These are phyloP conservation scores for Alentia gelatinosa DNA, from an alignment of 2,888 invertebrate species.

Conservation along the genomic window DNA sequence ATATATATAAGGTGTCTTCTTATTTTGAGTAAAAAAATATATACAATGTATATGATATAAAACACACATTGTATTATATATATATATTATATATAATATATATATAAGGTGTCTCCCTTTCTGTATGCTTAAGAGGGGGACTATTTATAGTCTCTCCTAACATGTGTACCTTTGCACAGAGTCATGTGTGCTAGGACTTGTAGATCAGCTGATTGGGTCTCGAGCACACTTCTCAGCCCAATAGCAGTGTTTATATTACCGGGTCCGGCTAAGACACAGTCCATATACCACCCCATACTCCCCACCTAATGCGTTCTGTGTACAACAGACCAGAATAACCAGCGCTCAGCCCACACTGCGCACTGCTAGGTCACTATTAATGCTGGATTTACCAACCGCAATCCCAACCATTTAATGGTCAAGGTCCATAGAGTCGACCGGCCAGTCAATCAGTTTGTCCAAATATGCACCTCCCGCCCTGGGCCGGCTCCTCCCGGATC, in stretches of 20 bases:
- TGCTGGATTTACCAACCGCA: background rate
- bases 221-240: background rate
- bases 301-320: background rate
- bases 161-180: background rate
- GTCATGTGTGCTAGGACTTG: background rate
- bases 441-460: slow-evolving; percentile 16
- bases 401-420: background rate
- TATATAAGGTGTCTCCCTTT: too few species aligned
- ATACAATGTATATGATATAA: too few species aligned
- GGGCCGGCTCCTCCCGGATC: too few species aligned
- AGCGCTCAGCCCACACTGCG: background rate
- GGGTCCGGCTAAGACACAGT: background rate
- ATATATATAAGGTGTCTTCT: too few species aligned
- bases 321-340: background rate
- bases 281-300: background rate
- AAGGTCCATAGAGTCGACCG: background rate
- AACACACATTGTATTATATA: too few species aligned
- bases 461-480: background rate
- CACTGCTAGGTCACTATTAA: slow-evolving; percentile 7
- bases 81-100: too few species aligned
- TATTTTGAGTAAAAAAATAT: too few species aligned
- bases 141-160: too few species aligned
- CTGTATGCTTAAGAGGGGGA: too few species aligned
- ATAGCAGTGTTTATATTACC: background rate
- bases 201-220: slow-evolving; percentile 24